Percentiles rank a stretch among this genome's conserved stretches.
phyloP scores from a whole-genome alignment of 2,797 vertebrate genomes.

The Coregonus suidteri region DNA sequence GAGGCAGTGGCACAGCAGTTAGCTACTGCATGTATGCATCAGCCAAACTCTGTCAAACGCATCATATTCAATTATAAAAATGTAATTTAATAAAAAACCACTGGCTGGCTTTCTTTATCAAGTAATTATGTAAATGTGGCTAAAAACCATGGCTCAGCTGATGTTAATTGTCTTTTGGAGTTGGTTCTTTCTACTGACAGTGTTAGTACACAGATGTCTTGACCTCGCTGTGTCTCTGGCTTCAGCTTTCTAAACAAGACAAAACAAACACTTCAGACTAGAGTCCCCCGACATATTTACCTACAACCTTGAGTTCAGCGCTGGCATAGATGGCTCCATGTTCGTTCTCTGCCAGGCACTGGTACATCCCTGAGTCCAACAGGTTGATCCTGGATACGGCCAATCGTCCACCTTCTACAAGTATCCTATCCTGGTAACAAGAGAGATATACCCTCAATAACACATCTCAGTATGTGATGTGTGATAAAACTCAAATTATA shows the following conservation, averaged over 20 bases:
- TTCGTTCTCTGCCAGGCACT: slow-evolving; percentile 77
- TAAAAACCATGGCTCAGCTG: slow-evolving; percentile 16
- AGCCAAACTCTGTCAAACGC: slow-evolving; percentile 56
- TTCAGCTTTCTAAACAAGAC: slow-evolving; percentile 4
- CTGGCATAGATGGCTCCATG: slow-evolving; percentile 72
- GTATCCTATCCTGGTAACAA: slow-evolving; percentile 66
- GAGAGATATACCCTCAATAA: neutral
- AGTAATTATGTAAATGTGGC: slow-evolving; percentile 51
- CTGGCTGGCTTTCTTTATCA: slow-evolving; percentile 33
- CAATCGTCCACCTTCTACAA: slow-evolving; percentile 66
- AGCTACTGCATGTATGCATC: slow-evolving; percentile 25
- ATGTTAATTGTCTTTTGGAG: slow-evolving; percentile 13
- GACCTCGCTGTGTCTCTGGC: neutral
- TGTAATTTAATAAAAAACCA: slow-evolving; percentile 24
- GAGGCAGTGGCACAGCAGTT: neutral
- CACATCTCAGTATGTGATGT: neutral
- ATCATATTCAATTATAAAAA: slow-evolving; percentile 47
- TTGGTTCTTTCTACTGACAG: slow-evolving; percentile 19
- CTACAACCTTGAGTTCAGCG: slow-evolving; percentile 78
- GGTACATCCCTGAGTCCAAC: slow-evolving; percentile 78
- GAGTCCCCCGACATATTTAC: slow-evolving; percentile 54
- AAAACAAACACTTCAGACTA: neutral
- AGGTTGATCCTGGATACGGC: slow-evolving; percentile 70
- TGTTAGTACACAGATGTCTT: neutral
- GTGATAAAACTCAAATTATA: neutral